Base-by-base conservation (phyloP, 2,113 vertebrate genomes). In the Crotalus horridus region DNA sequence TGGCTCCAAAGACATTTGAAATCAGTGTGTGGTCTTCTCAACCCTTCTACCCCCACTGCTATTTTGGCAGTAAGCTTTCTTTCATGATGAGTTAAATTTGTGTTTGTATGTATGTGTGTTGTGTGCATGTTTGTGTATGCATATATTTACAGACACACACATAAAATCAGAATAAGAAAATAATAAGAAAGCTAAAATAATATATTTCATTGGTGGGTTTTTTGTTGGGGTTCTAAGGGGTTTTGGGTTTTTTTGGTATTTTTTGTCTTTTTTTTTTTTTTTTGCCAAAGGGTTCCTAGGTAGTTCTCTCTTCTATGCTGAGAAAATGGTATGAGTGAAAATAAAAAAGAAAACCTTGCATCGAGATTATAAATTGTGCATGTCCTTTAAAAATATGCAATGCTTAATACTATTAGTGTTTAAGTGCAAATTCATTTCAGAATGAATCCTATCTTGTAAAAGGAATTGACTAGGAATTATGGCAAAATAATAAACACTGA, bases 401-500 rank as follows among this genome's bases (percentile, higher is more conserved):
- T 94, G 64, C 96, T 94, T 51, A 90, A 96, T 88, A 90, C 88
- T 58, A 24, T 95, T 94, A 59, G 95, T 2, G 48, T 97, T 81
- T 94, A 95, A 97, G 94, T 96, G 90, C 95, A 56, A 94, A 59
- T 96, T 96, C 95, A 95, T 96, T 96, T 96, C 91, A 90, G 89
- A 92, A 95, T 96, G 96, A 94, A 97, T 95, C 96, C 94, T 95
- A 93, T 97, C 96, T 92, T 95, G 94, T 96, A 74, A 93, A 96
- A 95, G 89, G 91, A 1, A 92, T 58, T 96, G 93, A 96, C 95
- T 94, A 95, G 94, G 96, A 95, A 94, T 97, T 94, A 96, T 95
- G 90, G 94, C 69, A 94, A 93, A 89, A 51, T 96, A 98, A 98
- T 98, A 98, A 98, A 98, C 95, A 93, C 33, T 96, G 74, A 94